Percentiles rank a stretch among this genome's conserved stretches.
Evolutionary conservation across 2,888 invertebrate species (phyloP).

Genomic region (Diogma glabrata): DNA sequence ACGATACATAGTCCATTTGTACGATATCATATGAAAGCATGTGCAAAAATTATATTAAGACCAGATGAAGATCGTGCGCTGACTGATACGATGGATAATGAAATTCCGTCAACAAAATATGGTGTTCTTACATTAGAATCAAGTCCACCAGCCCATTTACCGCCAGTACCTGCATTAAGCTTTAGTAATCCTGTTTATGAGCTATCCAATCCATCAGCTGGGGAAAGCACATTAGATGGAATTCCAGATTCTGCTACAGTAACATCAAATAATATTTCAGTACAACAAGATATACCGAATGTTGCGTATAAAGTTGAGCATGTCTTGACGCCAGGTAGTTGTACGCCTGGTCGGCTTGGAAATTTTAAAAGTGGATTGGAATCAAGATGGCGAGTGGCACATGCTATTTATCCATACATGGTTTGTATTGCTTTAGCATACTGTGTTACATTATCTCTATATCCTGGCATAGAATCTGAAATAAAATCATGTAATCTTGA

Average conservation of each 20-base stretch:
- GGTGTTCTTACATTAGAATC: constrained; percentile 68
- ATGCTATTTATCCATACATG: constrained; percentile 83
- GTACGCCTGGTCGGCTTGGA: constrained; percentile 31
- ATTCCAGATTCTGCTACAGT: constrained; percentile 31
- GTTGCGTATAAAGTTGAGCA: constrained; percentile 37
- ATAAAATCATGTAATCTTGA: constrained; percentile 71
- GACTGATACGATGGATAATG: constrained; percentile 50
- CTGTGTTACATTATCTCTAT: constrained; percentile 78
- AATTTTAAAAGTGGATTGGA: constrained; percentile 33
- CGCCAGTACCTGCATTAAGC: constrained; percentile 48
- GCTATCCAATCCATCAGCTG: constrained; percentile 49
- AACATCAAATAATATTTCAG: constrained; percentile 17
- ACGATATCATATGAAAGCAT: constrained; percentile 66
- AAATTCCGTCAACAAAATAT: constrained; percentile 46
- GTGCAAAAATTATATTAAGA: constrained; percentile 66
- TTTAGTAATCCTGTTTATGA: constrained; percentile 80
- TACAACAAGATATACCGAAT: constrained; percentile 25
- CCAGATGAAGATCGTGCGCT: constrained; percentile 63
- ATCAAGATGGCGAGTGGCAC: constrained; percentile 67
- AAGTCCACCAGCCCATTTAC: constrained; percentile 41
- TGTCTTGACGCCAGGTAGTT: constrained; percentile 32
- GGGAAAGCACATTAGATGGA: constrained; percentile 37
- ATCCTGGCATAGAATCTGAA: constrained; percentile 85
- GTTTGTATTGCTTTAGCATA: constrained; percentile 78
- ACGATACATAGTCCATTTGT: constrained; percentile 73